Evolutionary conservation across 2,797 vertebrate species (phyloP).

Genomic region (Centroberyx gerrardi): DNA sequence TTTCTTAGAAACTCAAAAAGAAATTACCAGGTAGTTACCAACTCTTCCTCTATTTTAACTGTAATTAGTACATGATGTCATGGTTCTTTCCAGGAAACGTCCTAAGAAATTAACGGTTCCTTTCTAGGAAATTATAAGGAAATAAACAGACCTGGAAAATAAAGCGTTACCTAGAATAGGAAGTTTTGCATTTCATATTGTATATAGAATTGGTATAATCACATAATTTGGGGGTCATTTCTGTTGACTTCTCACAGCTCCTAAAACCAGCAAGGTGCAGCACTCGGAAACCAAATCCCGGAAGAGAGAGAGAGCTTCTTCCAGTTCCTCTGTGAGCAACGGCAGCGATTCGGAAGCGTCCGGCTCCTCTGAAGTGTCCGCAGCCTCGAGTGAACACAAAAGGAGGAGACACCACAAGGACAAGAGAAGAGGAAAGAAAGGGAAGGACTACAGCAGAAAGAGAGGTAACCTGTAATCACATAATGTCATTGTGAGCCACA

Average conservation of each 20-base stretch:
- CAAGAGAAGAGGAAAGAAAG: conserved; percentile 78
- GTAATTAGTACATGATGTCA: too few species aligned
- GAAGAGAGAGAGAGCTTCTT: conserved; percentile 75
- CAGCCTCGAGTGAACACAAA: conserved; percentile 73
- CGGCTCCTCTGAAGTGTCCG: conserved; percentile 69
- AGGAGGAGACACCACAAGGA: conserved; percentile 81
- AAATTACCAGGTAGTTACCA: too few species aligned
- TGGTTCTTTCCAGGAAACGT: too few species aligned
- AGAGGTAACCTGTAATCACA: conserved; percentile 69
- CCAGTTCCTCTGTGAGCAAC: conserved; percentile 66
- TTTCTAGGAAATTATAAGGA: too few species aligned
- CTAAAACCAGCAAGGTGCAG: conserved; percentile 66
- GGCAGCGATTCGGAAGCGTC: conserved; percentile 73
- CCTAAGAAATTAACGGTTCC: too few species aligned
- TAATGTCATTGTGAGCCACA: not conserved
- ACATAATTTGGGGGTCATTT: not conserved
- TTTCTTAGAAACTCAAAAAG: too few species aligned
- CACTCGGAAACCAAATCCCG: conserved; percentile 76
- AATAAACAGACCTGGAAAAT: too few species aligned
- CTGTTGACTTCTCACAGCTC: conserved; percentile 36
- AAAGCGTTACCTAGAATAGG: too few species aligned
- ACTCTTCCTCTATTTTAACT: too few species aligned
- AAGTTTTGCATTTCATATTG: not conserved
- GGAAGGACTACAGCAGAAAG: conserved; percentile 83
- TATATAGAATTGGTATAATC: not conserved